phyloP scores from a whole-genome alignment of 2,888 invertebrate genomes.

The Clostera curtula region DNA sequence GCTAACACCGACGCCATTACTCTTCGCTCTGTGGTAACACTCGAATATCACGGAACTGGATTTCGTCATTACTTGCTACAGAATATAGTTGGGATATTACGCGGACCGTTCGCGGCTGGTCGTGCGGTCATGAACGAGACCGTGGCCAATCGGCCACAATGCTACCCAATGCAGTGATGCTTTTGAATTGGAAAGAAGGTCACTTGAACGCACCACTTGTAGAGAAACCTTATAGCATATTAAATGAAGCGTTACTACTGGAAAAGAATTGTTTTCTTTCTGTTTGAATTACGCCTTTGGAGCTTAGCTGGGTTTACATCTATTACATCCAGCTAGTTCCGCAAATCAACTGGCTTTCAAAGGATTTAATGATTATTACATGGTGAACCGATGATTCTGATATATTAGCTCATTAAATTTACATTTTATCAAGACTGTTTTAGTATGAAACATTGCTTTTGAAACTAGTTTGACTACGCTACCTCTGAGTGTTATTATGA shows the following conservation, averaged over 20 bases:
- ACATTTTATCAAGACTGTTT: constrained; percentile 12
- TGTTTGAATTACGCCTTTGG: constrained; percentile 17
- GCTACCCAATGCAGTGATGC: constrained; percentile 36
- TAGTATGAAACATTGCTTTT: constrained; percentile 6
- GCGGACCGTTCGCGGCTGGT: constrained; percentile 24
- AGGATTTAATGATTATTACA: constrained; percentile 39
- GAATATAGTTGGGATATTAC: constrained; percentile 33
- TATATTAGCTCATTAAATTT: constrained; percentile 16
- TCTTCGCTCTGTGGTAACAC: constrained; percentile 16
- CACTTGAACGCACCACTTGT: constrained; percentile 16
- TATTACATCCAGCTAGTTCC: constrained; percentile 40
- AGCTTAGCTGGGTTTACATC: constrained; percentile 41
- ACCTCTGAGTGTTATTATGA: no score
- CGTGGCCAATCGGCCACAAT: constrained; percentile 56
- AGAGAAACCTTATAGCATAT: no score
- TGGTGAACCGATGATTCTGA: constrained; percentile 24
- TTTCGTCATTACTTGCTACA: constrained; percentile 52
- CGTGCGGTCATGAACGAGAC: constrained; percentile 50
- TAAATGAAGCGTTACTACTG: no score
- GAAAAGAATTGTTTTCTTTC: constrained; percentile 5
- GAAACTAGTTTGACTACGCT: constrained; percentile 4
- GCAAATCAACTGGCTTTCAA: constrained; percentile 50
- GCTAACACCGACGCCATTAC: no score
- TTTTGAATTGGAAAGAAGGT: constrained; percentile 34
- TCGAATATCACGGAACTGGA: constrained; percentile 38